phyloP scores from a whole-genome alignment of 2,797 vertebrate species.

The Artibeus jamaicensis region DNA sequence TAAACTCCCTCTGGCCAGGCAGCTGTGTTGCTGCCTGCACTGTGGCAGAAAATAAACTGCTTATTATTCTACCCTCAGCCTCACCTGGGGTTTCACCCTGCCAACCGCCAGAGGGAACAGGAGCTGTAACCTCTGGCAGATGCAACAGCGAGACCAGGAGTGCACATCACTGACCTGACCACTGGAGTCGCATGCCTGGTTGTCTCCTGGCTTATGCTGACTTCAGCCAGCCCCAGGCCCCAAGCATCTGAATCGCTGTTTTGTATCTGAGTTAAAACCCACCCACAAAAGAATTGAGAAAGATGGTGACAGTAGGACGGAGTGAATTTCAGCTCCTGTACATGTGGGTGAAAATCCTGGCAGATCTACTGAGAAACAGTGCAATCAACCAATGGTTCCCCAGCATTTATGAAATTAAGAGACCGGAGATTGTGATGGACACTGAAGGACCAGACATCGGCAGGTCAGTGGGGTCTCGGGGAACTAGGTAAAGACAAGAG shows the following conservation, averaged over 20 bases:
- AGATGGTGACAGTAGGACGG: too few relatives aligned
- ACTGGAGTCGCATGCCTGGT: background rate
- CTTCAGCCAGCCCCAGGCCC: background rate
- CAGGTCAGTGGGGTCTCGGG: too few relatives aligned
- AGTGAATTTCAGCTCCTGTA: too few relatives aligned
- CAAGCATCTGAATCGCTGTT: background rate
- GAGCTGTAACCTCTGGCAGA: background rate
- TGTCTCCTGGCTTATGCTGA: background rate
- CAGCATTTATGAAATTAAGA: too few relatives aligned
- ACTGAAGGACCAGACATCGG: too few relatives aligned
- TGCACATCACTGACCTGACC: background rate
- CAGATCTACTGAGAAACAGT: too few relatives aligned
- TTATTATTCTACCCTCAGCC: background rate
- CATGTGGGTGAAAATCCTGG: too few relatives aligned
- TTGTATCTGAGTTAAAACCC: background rate
- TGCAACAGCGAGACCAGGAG: background rate
- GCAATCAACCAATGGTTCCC: too few relatives aligned
- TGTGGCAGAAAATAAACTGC: background rate
- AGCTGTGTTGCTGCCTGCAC: background rate
- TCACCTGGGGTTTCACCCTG: background rate
- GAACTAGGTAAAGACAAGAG: too few relatives aligned
- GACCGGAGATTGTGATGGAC: too few relatives aligned
- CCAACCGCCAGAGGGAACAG: constrained; percentile 2
- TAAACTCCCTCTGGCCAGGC: background rate
- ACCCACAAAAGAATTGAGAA: too few relatives aligned